phyloP scores from a whole-genome alignment of 2,113 vertebrate species.

The Lepidothrix coronata region DNA sequence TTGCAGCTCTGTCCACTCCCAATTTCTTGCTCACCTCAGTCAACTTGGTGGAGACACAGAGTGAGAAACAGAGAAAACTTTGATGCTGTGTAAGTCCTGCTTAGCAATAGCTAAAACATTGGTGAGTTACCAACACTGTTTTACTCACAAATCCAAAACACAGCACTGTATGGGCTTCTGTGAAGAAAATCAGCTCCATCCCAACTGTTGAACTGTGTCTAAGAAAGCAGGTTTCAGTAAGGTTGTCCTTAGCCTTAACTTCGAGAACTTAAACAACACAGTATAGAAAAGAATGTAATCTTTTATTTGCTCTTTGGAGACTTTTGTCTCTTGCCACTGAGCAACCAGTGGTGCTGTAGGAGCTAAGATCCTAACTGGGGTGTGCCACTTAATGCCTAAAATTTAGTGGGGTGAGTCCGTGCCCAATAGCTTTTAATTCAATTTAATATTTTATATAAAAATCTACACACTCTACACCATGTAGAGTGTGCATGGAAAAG shows the following conservation, averaged over 20 bases:
- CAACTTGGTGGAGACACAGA: rapidly evolving
- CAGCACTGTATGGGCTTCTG: background rate
- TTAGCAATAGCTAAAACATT: background rate
- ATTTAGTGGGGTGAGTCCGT: background rate
- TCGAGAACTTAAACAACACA: background rate
- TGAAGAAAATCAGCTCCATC: background rate
- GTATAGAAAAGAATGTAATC: background rate
- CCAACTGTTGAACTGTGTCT: background rate
- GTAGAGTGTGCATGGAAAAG: background rate
- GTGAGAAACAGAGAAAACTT: background rate
- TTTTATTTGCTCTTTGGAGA: background rate
- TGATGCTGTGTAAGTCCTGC: background rate
- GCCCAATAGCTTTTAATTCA: background rate
- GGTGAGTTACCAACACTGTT: background rate
- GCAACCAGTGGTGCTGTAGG: background rate
- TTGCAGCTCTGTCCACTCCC: background rate
- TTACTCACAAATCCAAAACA: background rate
- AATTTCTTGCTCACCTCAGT: rapidly evolving
- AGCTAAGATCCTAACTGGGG: background rate
- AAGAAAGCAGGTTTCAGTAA: background rate
- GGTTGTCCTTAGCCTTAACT: background rate
- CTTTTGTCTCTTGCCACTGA: background rate
- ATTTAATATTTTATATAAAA: background rate
- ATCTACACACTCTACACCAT: background rate
- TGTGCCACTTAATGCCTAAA: background rate